A percentile compares a stretch with the other conserved stretches of the same genome.
Evolutionary conservation across 2,113 vertebrate species (phyloP).

Genomic region (Grammomys dolichurus): DNA sequence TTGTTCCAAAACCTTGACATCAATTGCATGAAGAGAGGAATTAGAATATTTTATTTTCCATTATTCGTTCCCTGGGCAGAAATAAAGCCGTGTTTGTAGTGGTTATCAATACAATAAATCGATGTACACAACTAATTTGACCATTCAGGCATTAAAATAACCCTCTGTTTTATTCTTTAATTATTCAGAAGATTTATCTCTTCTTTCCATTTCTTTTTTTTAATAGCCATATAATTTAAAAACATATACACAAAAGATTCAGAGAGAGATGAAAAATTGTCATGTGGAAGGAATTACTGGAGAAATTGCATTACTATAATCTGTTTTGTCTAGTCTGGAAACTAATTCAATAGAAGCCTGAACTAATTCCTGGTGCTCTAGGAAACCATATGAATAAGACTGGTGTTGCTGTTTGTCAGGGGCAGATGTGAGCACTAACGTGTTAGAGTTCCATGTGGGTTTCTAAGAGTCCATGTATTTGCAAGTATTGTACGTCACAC

Average conservation of each 20-base stretch:
- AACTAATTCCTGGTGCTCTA: conserved; percentile 47
- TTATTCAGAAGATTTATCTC: conserved; percentile 72
- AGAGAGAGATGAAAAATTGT: conserved; percentile 44
- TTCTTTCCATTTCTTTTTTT: conserved; percentile 65
- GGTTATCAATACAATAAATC: conserved; percentile 71
- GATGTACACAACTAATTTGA: conserved; percentile 67
- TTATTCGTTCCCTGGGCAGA: conserved; percentile 47
- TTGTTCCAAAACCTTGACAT: conserved; percentile 58
- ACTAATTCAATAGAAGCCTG: conserved; percentile 53
- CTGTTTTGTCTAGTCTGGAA: conserved; percentile 62
- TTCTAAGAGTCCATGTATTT: background rate
- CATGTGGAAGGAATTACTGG: conserved; percentile 53
- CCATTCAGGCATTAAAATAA: conserved; percentile 64
- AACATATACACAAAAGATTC: conserved; percentile 3
- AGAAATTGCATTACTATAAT: conserved; percentile 58
- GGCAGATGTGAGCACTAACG: background rate
- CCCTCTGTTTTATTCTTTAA: conserved; percentile 69
- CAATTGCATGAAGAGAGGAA: background rate
- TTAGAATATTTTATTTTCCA: conserved; percentile 60
- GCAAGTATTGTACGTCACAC: background rate
- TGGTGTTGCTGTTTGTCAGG: background rate
- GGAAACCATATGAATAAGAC: background rate
- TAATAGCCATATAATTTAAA: conserved; percentile 33
- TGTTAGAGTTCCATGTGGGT: background rate
- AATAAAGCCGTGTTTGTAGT: conserved; percentile 57